A percentile compares a stretch with the other conserved stretches of the same genome.
These are phyloP conservation scores for Phainopepla nitens DNA, from an alignment of 2,113 vertebrate genomes.

Conservation along the genomic window DNA sequence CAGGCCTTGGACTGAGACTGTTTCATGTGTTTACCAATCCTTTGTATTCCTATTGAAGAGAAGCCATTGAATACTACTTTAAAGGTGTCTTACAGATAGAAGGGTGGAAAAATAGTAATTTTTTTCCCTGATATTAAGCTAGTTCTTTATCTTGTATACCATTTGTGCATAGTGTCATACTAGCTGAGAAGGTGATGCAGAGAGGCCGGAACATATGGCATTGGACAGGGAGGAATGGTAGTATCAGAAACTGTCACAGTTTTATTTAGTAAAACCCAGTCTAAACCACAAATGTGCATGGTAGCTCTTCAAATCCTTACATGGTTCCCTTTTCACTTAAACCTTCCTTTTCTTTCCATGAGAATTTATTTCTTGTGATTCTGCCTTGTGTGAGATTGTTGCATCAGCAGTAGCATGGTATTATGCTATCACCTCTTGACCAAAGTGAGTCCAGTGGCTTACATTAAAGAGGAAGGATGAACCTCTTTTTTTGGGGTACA, in stretches of 20 bases:
- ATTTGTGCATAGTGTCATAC: fast-evolving
- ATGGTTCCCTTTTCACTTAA: neutral
- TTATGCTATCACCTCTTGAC: neutral
- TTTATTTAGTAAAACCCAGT: neutral
- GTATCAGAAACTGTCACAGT: neutral
- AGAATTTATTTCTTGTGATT: neutral
- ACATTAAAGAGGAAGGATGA: neutral
- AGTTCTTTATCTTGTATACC: neutral
- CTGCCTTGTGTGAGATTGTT: neutral
- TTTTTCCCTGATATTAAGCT: neutral
- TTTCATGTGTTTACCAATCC: neutral
- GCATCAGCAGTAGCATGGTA: neutral
- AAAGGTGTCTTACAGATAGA: neutral
- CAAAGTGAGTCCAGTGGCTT: neutral
- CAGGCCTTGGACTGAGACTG: neutral
- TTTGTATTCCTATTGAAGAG: neutral
- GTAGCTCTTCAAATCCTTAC: neutral
- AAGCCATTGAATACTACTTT: neutral
- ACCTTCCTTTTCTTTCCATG: neutral
- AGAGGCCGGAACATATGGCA: neutral
- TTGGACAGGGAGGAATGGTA: neutral
- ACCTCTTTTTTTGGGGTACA: fast-evolving
- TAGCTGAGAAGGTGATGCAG: neutral
- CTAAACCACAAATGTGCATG: neutral
- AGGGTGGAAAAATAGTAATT: neutral